Base-by-base conservation (phyloP, 2,797 vertebrate species). In the Poecilia gillii region DNA sequence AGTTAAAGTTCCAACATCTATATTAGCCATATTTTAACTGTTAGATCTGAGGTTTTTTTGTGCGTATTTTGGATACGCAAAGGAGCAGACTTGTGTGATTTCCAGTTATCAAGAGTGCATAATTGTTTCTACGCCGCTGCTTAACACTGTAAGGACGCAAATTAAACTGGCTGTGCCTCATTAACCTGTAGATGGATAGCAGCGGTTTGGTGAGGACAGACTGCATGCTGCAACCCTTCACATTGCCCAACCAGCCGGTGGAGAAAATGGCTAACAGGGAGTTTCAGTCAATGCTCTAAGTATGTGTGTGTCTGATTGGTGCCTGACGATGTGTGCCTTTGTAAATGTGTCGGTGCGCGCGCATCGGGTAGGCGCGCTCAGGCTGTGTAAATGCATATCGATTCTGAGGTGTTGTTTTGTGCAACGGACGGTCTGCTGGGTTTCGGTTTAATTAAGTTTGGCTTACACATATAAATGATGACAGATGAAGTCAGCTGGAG, bases 121-220 rank as follows among this genome's bases (percentile, higher is more conserved):
- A 82, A 88, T 83, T 70, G 70, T 80, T 18, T 51, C 62, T 43
- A 36, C 28, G 8, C 55, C 46, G 71, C 66, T 79, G 81, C 62
- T 87, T 45, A 83, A 49, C 81, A 70, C 77, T 80, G 74, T 73
- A 20, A 81, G 64, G 66, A 81, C 49, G 25, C 31, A 49, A 20
- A 81, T 53, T 59, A 53, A 79, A 80, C 66, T 47, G 78, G 82
- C 31, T 84, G 85, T 83, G 90, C 84, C 83, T 91, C 92, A 89
- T 94, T 92, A 92, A 85, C 84, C 89, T 84, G 84, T 79, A 81
- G 90, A 93, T 90, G 78, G 87, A 94, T 91, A 85, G 84, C 49
- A 4, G 85, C 87, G 87, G 83, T 87, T 90, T 90, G 77, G 83
- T 66, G 87, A 88, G 88, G 88, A 89, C 80, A 78, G 83, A 59